Conservation (phyloP, 2,888 invertebrate species). For the Heteropelma amictum region DNA sequence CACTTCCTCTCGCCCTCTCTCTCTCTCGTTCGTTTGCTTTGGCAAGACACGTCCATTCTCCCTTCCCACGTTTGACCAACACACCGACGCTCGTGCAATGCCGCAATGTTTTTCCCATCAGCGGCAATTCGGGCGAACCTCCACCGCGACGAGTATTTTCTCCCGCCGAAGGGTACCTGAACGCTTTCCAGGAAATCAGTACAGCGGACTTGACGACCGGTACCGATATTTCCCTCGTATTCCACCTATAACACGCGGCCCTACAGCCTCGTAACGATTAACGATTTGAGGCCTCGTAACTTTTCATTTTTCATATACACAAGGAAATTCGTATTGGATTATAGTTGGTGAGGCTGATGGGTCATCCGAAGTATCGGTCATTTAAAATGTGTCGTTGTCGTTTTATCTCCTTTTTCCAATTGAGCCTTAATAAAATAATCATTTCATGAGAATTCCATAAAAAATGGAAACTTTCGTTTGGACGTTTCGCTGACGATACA, state of each 20-base stretch:
- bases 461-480: too few relatives aligned
- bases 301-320: too few relatives aligned
- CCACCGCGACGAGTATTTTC: too few relatives aligned
- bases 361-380: too few relatives aligned
- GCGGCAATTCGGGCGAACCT: too few relatives aligned
- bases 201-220: not conserved
- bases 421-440: too few relatives aligned
- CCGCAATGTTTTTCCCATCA: constrained; percentile 27
- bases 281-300: constrained; percentile 40
- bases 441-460: too few relatives aligned
- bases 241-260: not conserved
- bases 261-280: constrained; percentile 17
- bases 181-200: constrained; percentile 1
- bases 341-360: constrained; percentile 55
- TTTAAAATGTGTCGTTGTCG: too few relatives aligned
- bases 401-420: too few relatives aligned
- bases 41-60: not conserved
- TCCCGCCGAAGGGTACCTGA: not conserved
- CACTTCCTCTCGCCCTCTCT: constrained; percentile 14
- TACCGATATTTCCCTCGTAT: not conserved
- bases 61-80: constrained; percentile 10
- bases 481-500: too few relatives aligned
- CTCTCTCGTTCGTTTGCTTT: not conserved
- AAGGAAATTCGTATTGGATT: too few relatives aligned
- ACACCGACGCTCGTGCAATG: not conserved